Percentiles rank a stretch among this genome's conserved stretches.
phyloP scores from a whole-genome alignment of 2,113 vertebrate genomes.

The Atractosteus spatula region DNA sequence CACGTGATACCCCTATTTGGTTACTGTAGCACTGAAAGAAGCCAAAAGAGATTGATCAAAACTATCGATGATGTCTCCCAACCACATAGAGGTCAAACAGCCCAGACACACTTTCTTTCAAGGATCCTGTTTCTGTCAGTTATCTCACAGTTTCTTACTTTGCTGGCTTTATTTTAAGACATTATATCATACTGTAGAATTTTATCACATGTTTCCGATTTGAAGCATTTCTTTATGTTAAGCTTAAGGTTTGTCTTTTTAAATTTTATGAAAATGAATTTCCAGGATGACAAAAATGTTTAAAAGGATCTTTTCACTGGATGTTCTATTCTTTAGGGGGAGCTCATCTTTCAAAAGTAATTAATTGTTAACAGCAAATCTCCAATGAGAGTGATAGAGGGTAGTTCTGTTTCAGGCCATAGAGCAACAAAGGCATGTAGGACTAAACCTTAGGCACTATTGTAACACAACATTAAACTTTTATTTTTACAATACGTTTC shows the following conservation, averaged over 20 bases:
- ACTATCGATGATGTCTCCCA: slow-evolving; percentile 14
- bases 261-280: not conserved
- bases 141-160: too few relatives aligned
- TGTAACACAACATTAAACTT: slow-evolving; percentile 43
- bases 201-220: too few relatives aligned
- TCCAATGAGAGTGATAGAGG: not conserved
- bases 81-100: slow-evolving; percentile 5
- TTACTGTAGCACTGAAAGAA: slow-evolving; percentile 15
- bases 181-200: too few relatives aligned
- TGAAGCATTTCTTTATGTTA: too few relatives aligned
- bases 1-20: slow-evolving; percentile 19
- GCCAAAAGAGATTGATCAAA: slow-evolving; percentile 24
- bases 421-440: slow-evolving; percentile 44
- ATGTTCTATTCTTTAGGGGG: not conserved
- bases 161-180: too few relatives aligned
- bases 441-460: slow-evolving; percentile 29
- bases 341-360: slow-evolving; percentile 1
- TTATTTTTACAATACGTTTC: slow-evolving; percentile 26
- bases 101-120: slow-evolving; percentile 7
- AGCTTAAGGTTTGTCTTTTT: too few relatives aligned
- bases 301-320: not conserved
- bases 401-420: slow-evolving; percentile 6
- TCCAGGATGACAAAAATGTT: not conserved
- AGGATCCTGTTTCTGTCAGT: slow-evolving; percentile 1
- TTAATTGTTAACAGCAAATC: slow-evolving; percentile 12